phyloP scores from a whole-genome alignment of 2,113 vertebrate species.

The Notothenia rossii region DNA sequence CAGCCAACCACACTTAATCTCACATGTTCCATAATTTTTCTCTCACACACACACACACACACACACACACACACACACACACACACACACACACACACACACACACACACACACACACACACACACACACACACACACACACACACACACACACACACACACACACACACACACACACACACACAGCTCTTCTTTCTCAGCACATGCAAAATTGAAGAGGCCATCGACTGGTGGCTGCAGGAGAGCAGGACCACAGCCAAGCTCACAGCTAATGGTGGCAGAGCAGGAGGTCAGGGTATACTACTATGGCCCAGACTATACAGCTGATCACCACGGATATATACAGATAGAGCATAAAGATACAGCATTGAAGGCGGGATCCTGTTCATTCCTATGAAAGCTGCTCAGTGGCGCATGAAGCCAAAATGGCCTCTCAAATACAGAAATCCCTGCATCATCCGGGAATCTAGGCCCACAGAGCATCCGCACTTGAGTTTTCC shows the following conservation, averaged over 20 bases:
- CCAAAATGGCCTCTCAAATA: no score
- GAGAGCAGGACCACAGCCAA: conserved; percentile 5
- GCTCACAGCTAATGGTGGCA: conserved; percentile 10
- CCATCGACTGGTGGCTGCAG: conserved; percentile 42
- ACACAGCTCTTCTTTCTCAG: conserved; percentile 43
- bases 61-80: background rate
- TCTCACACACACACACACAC: background rate
- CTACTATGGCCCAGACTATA: background rate
- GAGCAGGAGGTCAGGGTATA: background rate
- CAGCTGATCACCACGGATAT: background rate
- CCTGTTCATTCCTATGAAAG: no score
- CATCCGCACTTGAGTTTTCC: no score
- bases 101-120: background rate
- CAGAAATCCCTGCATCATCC: no score
- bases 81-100: background rate
- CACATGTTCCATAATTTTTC: conserved; percentile 17
- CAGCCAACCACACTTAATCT: conserved; percentile 11
- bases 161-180: conserved; percentile 3
- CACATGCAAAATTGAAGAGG: conserved; percentile 65
- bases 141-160: background rate
- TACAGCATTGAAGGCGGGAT: no score
- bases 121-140: background rate
- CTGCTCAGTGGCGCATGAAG: no score
- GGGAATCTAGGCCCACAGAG: no score
- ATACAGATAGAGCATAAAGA: no score